phyloP scores from a whole-genome alignment of 2,797 vertebrate genomes.

The Rhinatrema bivittatum region DNA sequence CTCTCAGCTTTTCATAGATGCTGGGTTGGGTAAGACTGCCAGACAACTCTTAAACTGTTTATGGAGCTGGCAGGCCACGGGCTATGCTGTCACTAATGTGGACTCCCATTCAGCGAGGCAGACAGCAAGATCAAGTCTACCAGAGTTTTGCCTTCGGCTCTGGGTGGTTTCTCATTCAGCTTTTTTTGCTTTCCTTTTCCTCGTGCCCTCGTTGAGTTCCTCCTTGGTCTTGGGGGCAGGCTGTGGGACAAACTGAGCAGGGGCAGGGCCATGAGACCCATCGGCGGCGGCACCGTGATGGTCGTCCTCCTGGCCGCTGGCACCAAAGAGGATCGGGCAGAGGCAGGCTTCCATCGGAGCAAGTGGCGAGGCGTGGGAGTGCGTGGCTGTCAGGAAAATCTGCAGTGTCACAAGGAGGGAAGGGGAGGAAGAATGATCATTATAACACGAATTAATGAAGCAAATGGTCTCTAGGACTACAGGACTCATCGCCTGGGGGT shows the following conservation, averaged over 20 bases:
- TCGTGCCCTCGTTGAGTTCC: conserved; percentile 82
- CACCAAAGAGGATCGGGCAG: conserved; percentile 81
- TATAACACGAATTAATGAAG: too few relatives aligned
- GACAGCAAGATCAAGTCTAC: too few relatives aligned
- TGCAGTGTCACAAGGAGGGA: conserved; percentile 23
- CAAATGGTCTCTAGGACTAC: too few relatives aligned
- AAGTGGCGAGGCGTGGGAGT: conserved; percentile 90
- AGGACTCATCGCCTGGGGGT: too few relatives aligned
- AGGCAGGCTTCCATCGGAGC: conserved; percentile 74
- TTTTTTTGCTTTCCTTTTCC: conserved; percentile 93
- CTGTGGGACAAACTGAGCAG: conserved; percentile 27
- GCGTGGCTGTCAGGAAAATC: conserved; percentile 89
- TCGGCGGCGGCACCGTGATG: conserved; percentile 57
- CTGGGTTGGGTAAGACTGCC: too few relatives aligned
- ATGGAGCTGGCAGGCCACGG: too few relatives aligned
- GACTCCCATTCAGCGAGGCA: too few relatives aligned
- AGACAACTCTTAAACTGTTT: too few relatives aligned
- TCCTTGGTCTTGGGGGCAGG: conserved; percentile 82
- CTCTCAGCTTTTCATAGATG: too few relatives aligned
- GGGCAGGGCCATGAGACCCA: conserved; percentile 10
- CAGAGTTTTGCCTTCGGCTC: too few relatives aligned
- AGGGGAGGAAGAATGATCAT: background rate
- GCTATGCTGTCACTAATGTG: too few relatives aligned
- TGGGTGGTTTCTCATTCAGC: conserved; percentile 80
- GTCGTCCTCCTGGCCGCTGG: conserved; percentile 45